Evolutionary conservation across 2,797 vertebrate species (phyloP), one percentile per base, ranked within the genome.

Genomic region (Allobates femoralis): DNA sequence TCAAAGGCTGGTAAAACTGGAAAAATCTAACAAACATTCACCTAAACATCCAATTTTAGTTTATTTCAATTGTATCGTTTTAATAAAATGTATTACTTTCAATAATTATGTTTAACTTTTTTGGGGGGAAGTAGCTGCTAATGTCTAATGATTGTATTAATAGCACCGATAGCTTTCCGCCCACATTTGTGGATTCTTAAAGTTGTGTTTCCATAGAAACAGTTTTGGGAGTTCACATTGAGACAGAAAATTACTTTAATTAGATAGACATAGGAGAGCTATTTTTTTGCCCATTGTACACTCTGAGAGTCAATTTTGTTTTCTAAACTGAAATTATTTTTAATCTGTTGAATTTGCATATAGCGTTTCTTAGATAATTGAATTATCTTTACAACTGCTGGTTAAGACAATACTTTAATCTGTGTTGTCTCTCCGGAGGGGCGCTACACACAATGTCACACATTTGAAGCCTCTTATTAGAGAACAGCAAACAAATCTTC

Each of bases 391-490:
- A 34, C 79, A 67, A 26, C 64, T 81, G 46, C 53, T 53, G 67
- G 37, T 50, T 50, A 67, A 50, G 21, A 51, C 46, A 34, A 14
- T 15, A 55, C 60, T 69, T 34, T n/a, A 37, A 19, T 56, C 75
- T 58, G 69, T n/a, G 66, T 64, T 69, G 64, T 55, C 26, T 34
- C 46, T 81, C 50, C 34, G 89, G 86, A 89, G 89, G 89, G 30
- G 82, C 87, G n/a, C n/a, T n/a, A 90, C 90, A 89, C 67, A 85
- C 91, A 89, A 90, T 90, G 87, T 88, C 90, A 85, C 34, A 58
- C 62, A 30, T 69, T 58, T 41, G 60, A 84, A 92, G 89, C 84
- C 88, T 62, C 10, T 92, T 92, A 93, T 94, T 94, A 94, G 90
- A 90, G 89, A 16, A 58, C 87, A 86, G 53, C 85, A 80, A 67